Evolutionary conservation across 2,113 vertebrate species (phyloP).

Genomic region (Ceyx cyanopectus): DNA sequence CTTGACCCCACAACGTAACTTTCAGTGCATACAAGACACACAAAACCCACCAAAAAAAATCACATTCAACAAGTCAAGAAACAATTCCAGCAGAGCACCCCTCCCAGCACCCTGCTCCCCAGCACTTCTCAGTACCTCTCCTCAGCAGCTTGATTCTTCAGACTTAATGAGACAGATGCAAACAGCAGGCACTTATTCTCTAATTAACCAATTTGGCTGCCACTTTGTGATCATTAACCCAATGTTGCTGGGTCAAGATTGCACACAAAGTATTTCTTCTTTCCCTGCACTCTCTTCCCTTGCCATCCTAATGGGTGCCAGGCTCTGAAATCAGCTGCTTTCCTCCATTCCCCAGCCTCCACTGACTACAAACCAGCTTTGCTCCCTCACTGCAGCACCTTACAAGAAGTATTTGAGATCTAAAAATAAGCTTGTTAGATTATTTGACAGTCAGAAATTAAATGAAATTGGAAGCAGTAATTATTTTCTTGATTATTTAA

Average conservation of each 20-base stretch:
- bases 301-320: neutral
- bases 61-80: neutral
- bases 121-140: neutral
- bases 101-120: neutral
- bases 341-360: neutral
- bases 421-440: slow-evolving; percentile 70
- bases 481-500: slow-evolving; percentile 74
- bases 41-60: neutral
- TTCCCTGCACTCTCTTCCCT: neutral
- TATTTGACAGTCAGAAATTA: slow-evolving; percentile 69
- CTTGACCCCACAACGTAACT: neutral
- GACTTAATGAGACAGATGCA: slow-evolving; percentile 65
- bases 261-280: neutral
- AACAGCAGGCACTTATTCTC: slow-evolving; percentile 62
- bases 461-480: slow-evolving; percentile 64
- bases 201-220: slow-evolving; percentile 66
- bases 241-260: slow-evolving; percentile 20
- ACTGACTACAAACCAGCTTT: slow-evolving; percentile 11
- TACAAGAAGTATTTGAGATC: slow-evolving; percentile 8
- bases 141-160: slow-evolving; percentile 39
- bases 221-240: slow-evolving; percentile 65
- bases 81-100: neutral
- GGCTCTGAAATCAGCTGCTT: neutral
- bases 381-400: slow-evolving; percentile 19
- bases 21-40: neutral